A percentile compares a stretch with the other conserved stretches of the same genome.
Conservation (phyloP, 1,140 invertebrate genomes). For the Notospermus geniculatus region DNA sequence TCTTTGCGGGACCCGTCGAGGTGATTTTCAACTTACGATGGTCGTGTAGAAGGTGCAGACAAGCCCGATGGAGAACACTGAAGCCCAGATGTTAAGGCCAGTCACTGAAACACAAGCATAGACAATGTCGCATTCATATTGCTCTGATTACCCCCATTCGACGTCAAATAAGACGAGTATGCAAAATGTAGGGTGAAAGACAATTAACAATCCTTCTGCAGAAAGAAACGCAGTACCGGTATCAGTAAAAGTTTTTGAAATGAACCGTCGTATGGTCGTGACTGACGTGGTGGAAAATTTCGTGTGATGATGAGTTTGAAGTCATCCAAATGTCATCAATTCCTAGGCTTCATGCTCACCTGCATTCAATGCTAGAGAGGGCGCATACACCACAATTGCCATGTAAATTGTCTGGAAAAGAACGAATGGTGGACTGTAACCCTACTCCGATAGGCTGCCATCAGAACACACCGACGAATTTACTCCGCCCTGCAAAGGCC, state of each 20-base stretch:
- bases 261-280: neutral
- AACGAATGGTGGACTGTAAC: neutral
- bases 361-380: slow-evolving; percentile 85
- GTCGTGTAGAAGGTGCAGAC: slow-evolving; percentile 84
- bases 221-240: neutral
- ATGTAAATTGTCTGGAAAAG: slow-evolving; percentile 78
- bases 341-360: slow-evolving; percentile 63
- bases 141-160: neutral
- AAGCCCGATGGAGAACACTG: slow-evolving; percentile 78
- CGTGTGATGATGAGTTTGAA: neutral
- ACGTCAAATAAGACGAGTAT: neutral
- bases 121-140: neutral
- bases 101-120: slow-evolving; percentile 66
- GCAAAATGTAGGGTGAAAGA: neutral
- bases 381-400: slow-evolving; percentile 89
- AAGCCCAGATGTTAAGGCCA: slow-evolving; percentile 68
- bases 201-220: neutral
- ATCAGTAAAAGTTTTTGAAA: neutral
- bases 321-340: slow-evolving; percentile 54
- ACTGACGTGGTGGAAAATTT: neutral
- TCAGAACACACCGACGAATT: too few species aligned
- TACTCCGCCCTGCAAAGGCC: too few species aligned
- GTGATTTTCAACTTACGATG: slow-evolving; percentile 63
- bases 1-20: slow-evolving; percentile 4
- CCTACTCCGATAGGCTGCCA: neutral